Base-by-base conservation (phyloP, 2,113 vertebrate genomes). In the Tragelaphus scriptus region DNA sequence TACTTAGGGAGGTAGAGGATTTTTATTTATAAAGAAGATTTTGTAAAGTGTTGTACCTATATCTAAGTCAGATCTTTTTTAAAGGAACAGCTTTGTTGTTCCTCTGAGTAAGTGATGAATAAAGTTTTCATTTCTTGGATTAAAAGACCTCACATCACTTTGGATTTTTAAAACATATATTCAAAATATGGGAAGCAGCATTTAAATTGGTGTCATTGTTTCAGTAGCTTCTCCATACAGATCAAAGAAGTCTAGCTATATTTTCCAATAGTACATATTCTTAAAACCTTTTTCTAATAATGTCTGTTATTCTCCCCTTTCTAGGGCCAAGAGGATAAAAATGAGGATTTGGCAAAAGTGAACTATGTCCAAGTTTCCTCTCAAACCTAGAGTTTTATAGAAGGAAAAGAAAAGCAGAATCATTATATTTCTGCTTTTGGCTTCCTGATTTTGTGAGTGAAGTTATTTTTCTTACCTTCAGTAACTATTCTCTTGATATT, bases 311-410 rank as follows among this genome's bases (percentile, higher is more conserved):
- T 81, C 80, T 61, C 49, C 16, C 56, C 85, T 84, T 88, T 59
- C 68, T 44, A 89, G 51, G 58, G 36, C 36, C 56, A 92, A 56
- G 7, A 65, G 12, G n/a, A 36, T 75, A 97, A 96, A 79, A 97
- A 94, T 88, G 16, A 95, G 15, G 17, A 95, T 68, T 77, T 85
- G 58, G 59, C 40, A 84, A 91, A 96, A 85, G n/a, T 91, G 8
- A 93, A 88, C 68, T 32, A n/a, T 26, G 32, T 81, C 58, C 93
- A 93, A 56, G 1, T 68, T 96, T 95, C 65, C 36, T 93, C n/a
- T 96, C 85, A 93, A 94, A 90, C 53, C 56, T 6, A 82, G 55
- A 96, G 79, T 87, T 87, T 95, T 87, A 59, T 40, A 63, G 28
- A 44, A 84, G 32, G 61, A 63, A 84, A 93, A 84, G 32, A 68